Evolutionary conservation across 2,888 invertebrate genomes (phyloP), one percentile per base, ranked within the genome.

Genomic region (Anorthoa munda): DNA sequence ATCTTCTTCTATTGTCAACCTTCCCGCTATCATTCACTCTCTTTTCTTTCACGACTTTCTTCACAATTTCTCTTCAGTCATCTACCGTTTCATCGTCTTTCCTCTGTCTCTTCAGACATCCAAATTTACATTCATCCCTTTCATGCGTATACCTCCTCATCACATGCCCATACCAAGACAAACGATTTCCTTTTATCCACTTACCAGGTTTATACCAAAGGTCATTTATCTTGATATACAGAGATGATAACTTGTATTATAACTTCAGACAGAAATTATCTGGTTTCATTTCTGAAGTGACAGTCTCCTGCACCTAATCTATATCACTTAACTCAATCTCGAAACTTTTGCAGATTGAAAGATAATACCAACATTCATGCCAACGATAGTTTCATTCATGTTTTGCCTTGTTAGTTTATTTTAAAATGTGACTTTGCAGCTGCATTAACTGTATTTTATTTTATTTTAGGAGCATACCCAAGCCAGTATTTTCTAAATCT

Each of bases 271-370:
- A 15, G 13, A 39, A 45, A 18, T 51, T 31, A 13, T 61, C 56
- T 56, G 39, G 39, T 31, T 26, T 66, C 13, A 0, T 45, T 67
- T 7, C n/a, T 53, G 13, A 13, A 4, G 23, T 11, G 23, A 23
- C 18, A 13, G 46, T 53, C 1, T 9, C 59, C 26, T 64, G 13
- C 4, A 39, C 26, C 48, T 55, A 55, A 67, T 76, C 77, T 55
- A 67, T 61, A 55, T 67, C 60, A 75, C 31, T 68, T 61, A 61
- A 13, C 17, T 60, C 15, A 26, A 48, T 50, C 21, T 61, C 4
- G 4, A 50, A 77, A 68, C 48, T 61, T 76, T 46, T 21, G 5
- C 2, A 45, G 76, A 46, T 61, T 55, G 48, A 61, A 60, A 45
- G 45, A n/a, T 46, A 46, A n/a, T 2, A 2, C 13, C 31, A 18